phyloP scores from a whole-genome alignment of 1,140 invertebrate genomes.

The Charaxes varanes region DNA sequence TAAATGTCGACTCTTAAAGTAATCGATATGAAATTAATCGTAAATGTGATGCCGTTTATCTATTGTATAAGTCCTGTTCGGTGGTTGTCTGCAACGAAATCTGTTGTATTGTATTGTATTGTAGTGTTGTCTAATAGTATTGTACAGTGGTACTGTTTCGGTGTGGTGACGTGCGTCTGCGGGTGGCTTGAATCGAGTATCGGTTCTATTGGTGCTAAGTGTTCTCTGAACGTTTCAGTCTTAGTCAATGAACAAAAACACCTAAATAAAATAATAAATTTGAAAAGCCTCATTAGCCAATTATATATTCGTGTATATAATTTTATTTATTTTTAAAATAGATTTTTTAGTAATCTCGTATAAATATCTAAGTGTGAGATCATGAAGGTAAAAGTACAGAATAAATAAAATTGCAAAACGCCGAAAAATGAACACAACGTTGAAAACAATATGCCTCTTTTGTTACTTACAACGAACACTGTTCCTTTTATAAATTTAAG shows the following conservation, averaged over 20 bases:
- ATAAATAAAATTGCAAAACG: conserved; percentile 68
- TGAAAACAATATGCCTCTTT: conserved; percentile 67
- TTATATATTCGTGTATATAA: conserved; percentile 67
- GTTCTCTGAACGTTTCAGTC: conserved; percentile 56
- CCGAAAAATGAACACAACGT: conserved; percentile 71
- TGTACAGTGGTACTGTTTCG: no score
- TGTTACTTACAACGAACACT: conserved; percentile 66
- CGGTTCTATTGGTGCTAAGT: conserved; percentile 59
- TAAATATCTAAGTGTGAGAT: conserved; percentile 73
- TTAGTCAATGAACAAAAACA: conserved; percentile 60
- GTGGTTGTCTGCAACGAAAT: conserved; percentile 12
- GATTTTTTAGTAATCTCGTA: conserved; percentile 70
- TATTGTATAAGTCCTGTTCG: conserved; percentile 25
- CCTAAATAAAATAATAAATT: conserved; percentile 58
- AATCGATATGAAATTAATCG: conserved; percentile 23
- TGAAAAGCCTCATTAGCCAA: conserved; percentile 69
- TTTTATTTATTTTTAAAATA: conserved; percentile 62
- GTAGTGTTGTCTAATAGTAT: conserved; percentile 2
- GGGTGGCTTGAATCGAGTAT: conserved; percentile 31
- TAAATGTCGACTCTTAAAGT: conserved; percentile 30
- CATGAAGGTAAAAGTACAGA: conserved; percentile 66
- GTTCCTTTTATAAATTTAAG: conserved; percentile 71
- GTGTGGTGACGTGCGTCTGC: conserved; percentile 48
- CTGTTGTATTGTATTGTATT: conserved; percentile 11
- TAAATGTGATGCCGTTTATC: conserved; percentile 20